Percentiles rank a stretch among this genome's conserved stretches.
Conservation (phyloP, 1,140 invertebrate species). For the Bombus huntii region DNA sequence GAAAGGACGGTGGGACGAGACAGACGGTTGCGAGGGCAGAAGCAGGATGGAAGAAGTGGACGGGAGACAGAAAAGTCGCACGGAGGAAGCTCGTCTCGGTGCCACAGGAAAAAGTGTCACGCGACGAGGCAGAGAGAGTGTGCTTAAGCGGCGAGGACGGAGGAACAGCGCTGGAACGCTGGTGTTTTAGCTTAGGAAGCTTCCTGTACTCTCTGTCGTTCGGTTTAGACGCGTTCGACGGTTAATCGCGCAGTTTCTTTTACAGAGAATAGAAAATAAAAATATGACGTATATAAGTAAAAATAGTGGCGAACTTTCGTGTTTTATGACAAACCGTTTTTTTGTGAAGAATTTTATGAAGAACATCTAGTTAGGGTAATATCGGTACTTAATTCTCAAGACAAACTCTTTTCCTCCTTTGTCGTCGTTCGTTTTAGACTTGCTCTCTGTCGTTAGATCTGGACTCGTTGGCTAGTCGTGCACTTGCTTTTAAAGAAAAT, state of each 20-base stretch:
- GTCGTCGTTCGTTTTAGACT: too few relatives aligned
- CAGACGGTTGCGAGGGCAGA: background rate
- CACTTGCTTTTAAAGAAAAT: too few relatives aligned
- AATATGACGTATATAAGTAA: too few relatives aligned
- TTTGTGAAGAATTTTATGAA: too few relatives aligned
- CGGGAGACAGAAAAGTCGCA: slow-evolving; percentile 37
- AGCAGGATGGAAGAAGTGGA: background rate
- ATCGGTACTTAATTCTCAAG: too few relatives aligned
- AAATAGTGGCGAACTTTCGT: too few relatives aligned
- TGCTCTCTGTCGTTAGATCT: too few relatives aligned
- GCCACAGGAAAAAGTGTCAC: slow-evolving; percentile 23
- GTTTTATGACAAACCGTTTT: too few relatives aligned
- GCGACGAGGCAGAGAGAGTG: background rate
- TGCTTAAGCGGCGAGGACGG: background rate
- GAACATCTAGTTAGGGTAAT: too few relatives aligned
- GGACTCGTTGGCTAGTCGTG: too few relatives aligned
- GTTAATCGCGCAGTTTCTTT: background rate
- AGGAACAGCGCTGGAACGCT: background rate
- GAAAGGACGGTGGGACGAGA: background rate
- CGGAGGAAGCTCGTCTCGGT: slow-evolving; percentile 36
- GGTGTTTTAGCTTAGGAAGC: background rate
- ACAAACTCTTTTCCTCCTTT: too few relatives aligned
- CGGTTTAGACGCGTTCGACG: background rate
- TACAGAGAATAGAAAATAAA: too few relatives aligned
- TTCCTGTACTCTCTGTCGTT: background rate